Evolutionary conservation across 2,797 vertebrate genomes (phyloP).

Genomic region (Poeciliopsis turneri): DNA sequence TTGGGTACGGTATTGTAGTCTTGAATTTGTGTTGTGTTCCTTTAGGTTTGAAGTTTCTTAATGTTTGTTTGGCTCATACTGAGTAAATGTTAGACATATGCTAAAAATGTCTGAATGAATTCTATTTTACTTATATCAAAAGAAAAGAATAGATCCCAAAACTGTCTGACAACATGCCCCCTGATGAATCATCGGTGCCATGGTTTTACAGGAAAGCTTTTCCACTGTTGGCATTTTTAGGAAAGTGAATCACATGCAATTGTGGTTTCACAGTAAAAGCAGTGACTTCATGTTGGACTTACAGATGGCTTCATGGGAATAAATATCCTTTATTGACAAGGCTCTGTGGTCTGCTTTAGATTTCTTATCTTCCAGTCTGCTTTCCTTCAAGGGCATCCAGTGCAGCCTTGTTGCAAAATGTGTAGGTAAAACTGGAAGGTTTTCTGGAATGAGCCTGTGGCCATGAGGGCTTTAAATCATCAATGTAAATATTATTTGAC

Average conservation of each 20-base stretch:
- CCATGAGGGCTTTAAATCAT: slow-evolving; percentile 38
- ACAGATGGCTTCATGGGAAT: slow-evolving; percentile 45
- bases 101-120: background rate
- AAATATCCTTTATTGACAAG: slow-evolving; percentile 6
- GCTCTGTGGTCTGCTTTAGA: slow-evolving; percentile 14
- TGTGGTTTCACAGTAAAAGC: slow-evolving; percentile 17
- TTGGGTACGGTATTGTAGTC: background rate
- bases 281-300: slow-evolving; percentile 39
- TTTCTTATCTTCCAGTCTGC: slow-evolving; percentile 1
- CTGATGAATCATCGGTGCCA: background rate
- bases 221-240: slow-evolving; percentile 4
- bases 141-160: background rate
- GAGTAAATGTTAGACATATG: background rate
- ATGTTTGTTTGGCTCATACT: background rate
- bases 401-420: slow-evolving; percentile 34
- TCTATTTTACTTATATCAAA: background rate
- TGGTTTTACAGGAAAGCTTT: background rate
- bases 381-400: slow-evolving; percentile 15
- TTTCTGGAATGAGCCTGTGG: slow-evolving; percentile 51
- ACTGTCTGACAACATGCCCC: background rate
- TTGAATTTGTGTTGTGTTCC: background rate
- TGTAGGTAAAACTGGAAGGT: slow-evolving; percentile 11
- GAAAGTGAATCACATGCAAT: slow-evolving; percentile 37
- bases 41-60: background rate
- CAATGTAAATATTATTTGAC: slow-evolving; percentile 35